These are phyloP conservation scores for Hippopotamyrus pictus DNA, from an alignment of 2,797 vertebrate species.

Conservation along the genomic window DNA sequence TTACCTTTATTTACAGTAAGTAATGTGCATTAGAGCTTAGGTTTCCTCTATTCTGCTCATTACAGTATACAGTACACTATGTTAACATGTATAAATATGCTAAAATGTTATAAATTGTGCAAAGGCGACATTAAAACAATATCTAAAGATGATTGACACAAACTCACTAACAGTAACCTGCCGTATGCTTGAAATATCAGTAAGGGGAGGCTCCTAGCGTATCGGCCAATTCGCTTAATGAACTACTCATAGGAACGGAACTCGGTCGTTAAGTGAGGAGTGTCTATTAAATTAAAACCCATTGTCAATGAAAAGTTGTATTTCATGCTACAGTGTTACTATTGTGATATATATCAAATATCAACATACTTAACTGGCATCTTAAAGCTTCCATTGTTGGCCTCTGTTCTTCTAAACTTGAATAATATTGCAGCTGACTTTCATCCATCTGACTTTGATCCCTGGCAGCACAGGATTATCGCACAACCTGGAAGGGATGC, in stretches of 20 bases:
- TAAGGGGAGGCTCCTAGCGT: neutral
- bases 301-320: neutral
- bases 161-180: neutral
- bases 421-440: neutral
- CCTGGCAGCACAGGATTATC: neutral
- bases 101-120: neutral
- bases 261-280: neutral
- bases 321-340: neutral
- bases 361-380: neutral
- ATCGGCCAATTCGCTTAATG: neutral
- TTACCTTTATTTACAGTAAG: neutral
- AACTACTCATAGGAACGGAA: neutral
- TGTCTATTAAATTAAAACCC: neutral
- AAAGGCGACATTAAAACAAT: neutral
- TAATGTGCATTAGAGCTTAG: neutral
- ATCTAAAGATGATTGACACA: neutral
- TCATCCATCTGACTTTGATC: neutral
- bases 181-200: neutral
- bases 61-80: neutral
- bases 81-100: neutral
- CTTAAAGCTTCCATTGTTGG: neutral
- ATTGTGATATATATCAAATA: neutral
- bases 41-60: neutral
- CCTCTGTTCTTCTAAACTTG: neutral
- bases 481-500: neutral